phyloP scores from a whole-genome alignment of 2,113 vertebrate species.

The Cromileptes altivelis region DNA sequence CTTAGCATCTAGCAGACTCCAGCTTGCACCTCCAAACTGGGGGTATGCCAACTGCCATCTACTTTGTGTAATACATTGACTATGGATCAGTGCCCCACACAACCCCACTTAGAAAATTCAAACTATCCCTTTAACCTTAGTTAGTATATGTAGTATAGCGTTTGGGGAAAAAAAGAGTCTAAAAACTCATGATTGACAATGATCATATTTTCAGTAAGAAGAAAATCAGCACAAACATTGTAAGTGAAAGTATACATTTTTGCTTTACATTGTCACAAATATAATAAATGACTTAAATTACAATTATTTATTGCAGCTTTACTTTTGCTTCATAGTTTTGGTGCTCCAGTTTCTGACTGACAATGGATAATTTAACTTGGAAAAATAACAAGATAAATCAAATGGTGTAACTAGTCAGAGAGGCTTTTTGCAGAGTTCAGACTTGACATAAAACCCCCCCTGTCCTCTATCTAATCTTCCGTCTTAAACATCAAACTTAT shows the following conservation, averaged over 20 bases:
- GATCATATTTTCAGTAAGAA: no score
- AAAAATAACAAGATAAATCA: slow-evolving; percentile 34
- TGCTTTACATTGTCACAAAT: slow-evolving; percentile 5
- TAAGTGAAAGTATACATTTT: background rate
- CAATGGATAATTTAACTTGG: slow-evolving; percentile 32
- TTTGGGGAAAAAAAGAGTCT: no score
- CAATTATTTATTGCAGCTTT: slow-evolving; percentile 10
- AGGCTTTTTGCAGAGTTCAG: slow-evolving; percentile 49
- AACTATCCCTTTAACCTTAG: no score
- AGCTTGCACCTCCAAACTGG: no score
- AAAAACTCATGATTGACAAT: no score
- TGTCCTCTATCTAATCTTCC: slow-evolving; percentile 64
- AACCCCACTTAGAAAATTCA: no score
- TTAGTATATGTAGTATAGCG: no score
- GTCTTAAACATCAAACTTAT: slow-evolving; percentile 62
- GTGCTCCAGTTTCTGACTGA: slow-evolving; percentile 52
- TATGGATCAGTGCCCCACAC: no score
- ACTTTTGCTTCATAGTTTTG: slow-evolving; percentile 17
- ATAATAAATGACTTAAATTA: slow-evolving; percentile 21
- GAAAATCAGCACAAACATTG: no score
- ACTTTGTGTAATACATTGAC: no score
- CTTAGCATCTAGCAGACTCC: no score
- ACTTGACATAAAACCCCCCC: slow-evolving; percentile 38
- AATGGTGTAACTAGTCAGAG: slow-evolving; percentile 42
- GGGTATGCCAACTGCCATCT: no score